Percentiles rank a stretch among this genome's conserved stretches.
phyloP scores from a whole-genome alignment of 2,113 vertebrate species.

The Myotis brandtii region DNA sequence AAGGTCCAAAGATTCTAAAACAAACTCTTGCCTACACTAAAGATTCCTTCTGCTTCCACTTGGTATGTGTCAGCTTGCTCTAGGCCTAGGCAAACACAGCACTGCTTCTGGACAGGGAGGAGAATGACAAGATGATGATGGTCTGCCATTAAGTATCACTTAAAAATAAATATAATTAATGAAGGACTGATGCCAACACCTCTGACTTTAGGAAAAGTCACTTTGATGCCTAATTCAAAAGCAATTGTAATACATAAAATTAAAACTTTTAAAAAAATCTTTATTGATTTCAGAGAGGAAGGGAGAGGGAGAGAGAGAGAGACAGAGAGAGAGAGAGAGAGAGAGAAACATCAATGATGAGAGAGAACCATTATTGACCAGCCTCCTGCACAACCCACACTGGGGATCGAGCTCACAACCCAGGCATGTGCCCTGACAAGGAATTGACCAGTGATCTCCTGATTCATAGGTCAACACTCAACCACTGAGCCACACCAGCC shows the following conservation, averaged over 20 bases:
- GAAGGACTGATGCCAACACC: neutral
- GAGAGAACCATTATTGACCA: no score
- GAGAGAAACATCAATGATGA: no score
- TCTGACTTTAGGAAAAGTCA: neutral
- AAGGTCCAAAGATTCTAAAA: conserved; percentile 47
- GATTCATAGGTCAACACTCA: no score
- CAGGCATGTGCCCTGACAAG: no score
- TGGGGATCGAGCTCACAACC: no score
- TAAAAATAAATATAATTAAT: conserved; percentile 8
- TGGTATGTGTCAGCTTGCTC: neutral
- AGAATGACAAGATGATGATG: neutral
- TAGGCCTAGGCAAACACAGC: neutral
- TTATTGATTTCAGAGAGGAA: no score
- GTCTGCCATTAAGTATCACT: conserved; percentile 54
- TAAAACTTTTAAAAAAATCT: neutral
- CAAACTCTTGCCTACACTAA: neutral
- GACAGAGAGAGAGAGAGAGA: no score
- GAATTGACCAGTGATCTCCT: no score
- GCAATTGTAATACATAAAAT: neutral
- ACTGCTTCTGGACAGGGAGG: neutral
- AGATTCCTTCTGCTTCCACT: conserved; percentile 15
- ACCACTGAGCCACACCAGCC: no score
- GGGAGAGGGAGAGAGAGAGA: no score
- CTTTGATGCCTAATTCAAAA: neutral
- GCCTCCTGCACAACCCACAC: no score